Conservation (phyloP, 1,140 invertebrate genomes). For the Hyphantria cunea region DNA sequence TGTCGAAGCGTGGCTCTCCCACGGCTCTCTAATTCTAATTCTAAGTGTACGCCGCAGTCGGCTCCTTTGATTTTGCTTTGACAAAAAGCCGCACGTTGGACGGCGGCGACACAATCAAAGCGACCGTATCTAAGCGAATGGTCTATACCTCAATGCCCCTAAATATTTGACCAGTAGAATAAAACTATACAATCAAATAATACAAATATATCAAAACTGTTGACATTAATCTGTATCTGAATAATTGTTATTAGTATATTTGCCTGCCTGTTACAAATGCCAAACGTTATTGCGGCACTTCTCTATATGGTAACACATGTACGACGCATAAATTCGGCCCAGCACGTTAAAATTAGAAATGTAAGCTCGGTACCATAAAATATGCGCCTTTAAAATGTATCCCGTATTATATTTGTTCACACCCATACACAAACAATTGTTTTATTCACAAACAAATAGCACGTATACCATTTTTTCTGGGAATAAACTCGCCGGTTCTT, state of each 20-base stretch:
- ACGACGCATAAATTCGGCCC: constrained; percentile 67
- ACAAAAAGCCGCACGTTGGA: too few relatives aligned
- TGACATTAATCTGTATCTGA: constrained; percentile 39
- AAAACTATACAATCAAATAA: too few relatives aligned
- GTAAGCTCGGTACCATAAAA: constrained; percentile 61
- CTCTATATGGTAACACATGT: constrained; percentile 72
- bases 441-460: constrained; percentile 29
- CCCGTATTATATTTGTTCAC: constrained; percentile 64
- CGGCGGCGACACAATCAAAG: too few relatives aligned
- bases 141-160: too few relatives aligned
- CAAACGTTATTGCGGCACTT: constrained; percentile 64
- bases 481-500: constrained; percentile 41
- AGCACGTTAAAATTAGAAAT: constrained; percentile 77
- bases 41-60: too few relatives aligned
- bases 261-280: constrained; percentile 46
- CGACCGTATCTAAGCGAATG: too few relatives aligned
- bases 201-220: constrained; percentile 6
- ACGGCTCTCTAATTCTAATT: too few relatives aligned
- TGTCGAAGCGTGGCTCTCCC: too few relatives aligned
- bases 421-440: constrained; percentile 49
- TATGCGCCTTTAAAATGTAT: constrained; percentile 75
- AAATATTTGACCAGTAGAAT: too few relatives aligned
- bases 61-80: too few relatives aligned
- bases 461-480: constrained; percentile 26
- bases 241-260: constrained; percentile 41